Conservation (phyloP, 1,140 invertebrate genomes). For the Cotesia glomerata region DNA sequence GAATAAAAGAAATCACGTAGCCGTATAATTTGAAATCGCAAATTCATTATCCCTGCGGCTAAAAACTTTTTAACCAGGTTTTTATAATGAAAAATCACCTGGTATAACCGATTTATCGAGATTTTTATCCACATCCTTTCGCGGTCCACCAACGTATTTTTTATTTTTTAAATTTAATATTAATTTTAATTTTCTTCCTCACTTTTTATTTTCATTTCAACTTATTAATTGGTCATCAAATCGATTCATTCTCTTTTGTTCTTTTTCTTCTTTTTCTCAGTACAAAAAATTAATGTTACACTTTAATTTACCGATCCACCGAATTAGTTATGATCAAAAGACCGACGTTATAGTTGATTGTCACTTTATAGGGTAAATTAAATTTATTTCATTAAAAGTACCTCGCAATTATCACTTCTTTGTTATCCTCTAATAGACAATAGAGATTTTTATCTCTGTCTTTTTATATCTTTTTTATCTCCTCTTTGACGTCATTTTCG, state of each 20-base stretch:
- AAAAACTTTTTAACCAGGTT: conserved; percentile 49
- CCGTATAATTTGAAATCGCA: conserved; percentile 50
- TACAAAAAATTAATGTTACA: not conserved
- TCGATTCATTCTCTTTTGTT: too few relatives aligned
- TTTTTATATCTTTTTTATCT: not conserved
- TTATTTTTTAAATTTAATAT: not conserved
- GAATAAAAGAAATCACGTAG: conserved; percentile 1
- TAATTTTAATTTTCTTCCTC: too few relatives aligned
- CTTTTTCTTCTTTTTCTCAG: too few relatives aligned
- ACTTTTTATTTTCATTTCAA: too few relatives aligned
- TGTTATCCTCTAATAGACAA: not conserved
- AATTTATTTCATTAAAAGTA: not conserved
- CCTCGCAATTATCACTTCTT: not conserved
- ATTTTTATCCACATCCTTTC: not conserved
- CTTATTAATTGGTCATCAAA: too few relatives aligned
- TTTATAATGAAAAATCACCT: conserved; percentile 52
- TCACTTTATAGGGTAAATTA: not conserved
- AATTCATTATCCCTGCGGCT: conserved; percentile 48
- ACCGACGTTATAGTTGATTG: not conserved
- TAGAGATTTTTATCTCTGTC: not conserved
- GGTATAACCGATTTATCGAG: conserved; percentile 8
- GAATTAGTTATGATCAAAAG: not conserved
- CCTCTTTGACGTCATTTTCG: conserved; percentile 24
- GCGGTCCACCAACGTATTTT: not conserved
- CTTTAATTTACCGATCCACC: not conserved